These are phyloP conservation scores for Rhynchotus rufescens DNA, from an alignment of 2,797 vertebrate genomes.

Conservation along the genomic window DNA sequence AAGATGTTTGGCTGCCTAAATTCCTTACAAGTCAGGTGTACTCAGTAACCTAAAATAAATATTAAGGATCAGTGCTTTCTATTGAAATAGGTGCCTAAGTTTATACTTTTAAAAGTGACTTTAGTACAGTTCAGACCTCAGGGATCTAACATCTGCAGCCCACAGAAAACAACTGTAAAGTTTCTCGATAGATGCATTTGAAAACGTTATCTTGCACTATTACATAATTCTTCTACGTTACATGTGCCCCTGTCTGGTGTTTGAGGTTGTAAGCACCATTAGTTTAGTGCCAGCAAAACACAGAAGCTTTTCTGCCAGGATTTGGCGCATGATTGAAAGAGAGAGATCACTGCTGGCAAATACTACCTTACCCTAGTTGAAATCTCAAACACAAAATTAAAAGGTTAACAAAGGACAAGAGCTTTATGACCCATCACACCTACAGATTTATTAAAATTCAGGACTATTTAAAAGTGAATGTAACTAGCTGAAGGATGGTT, in stretches of 20 bases:
- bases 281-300: not conserved
- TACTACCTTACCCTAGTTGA: not conserved
- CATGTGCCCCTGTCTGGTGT: not conserved
- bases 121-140: not conserved
- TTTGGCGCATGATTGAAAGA: not conserved
- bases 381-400: not conserved
- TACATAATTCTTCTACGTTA: not conserved
- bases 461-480: constrained; percentile 18
- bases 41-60: not conserved
- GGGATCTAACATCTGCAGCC: not conserved
- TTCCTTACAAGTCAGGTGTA: not conserved
- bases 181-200: not conserved
- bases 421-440: not conserved
- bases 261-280: not conserved
- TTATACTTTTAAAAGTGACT: not conserved
- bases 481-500: constrained; percentile 1
- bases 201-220: not conserved
- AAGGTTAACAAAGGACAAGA: not conserved
- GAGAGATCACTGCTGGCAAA: not conserved
- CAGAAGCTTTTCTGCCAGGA: not conserved
- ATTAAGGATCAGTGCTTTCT: not conserved
- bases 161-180: not conserved
- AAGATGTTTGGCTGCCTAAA: not conserved
- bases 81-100: not conserved
- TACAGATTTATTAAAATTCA: constrained; percentile 39